phyloP scores from a whole-genome alignment of 2,113 vertebrate species.

The Bufo bufo region DNA sequence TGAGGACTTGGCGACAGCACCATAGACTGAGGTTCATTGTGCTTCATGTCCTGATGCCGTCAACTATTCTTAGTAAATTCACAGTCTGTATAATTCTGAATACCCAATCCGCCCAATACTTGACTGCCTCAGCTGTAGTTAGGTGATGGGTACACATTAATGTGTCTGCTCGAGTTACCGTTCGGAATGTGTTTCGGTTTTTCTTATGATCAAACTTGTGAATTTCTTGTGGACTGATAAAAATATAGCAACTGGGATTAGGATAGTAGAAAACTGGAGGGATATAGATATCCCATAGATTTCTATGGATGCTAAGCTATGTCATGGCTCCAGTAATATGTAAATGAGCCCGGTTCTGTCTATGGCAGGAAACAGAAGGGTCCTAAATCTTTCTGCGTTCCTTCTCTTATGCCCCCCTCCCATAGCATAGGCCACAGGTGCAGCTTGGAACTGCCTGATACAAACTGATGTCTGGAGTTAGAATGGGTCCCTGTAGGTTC shows the following conservation, averaged over 20 bases:
- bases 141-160: neutral
- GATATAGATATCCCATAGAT: neutral
- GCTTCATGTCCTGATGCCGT: neutral
- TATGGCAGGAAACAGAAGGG: neutral
- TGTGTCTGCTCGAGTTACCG: neutral
- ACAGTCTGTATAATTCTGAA: neutral
- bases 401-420: conserved; percentile 3
- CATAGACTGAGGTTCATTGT: neutral
- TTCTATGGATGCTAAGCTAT: neutral
- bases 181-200: neutral
- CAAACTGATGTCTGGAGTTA: conserved; percentile 38
- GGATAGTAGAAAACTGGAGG: neutral
- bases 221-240: no score
- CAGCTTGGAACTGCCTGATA: conserved; percentile 24
- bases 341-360: neutral
- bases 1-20: neutral
- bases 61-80: neutral
- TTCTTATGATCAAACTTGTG: neutral
- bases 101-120: neutral
- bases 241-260: no score
- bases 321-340: neutral
- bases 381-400: neutral
- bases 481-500: conserved; percentile 31
- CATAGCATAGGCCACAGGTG: conserved; percentile 40
- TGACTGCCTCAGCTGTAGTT: neutral